A percentile compares a stretch with the other conserved stretches of the same genome.
These are phyloP conservation scores for Biston betularia DNA, from an alignment of 2,888 invertebrate genomes.

Conservation along the genomic window DNA sequence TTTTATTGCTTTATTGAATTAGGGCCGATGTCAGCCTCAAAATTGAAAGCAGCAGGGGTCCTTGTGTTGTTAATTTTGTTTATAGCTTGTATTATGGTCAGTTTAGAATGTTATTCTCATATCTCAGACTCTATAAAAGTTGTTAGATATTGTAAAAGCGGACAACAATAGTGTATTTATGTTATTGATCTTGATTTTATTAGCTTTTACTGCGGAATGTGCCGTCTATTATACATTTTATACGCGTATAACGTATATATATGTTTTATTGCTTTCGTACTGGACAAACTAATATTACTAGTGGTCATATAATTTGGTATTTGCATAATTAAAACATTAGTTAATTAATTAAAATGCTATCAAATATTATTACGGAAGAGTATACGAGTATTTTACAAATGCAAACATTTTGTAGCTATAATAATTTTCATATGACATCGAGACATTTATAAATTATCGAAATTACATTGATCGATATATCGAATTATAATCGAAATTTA, in stretches of 20 bases:
- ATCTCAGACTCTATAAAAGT: constrained; percentile 78
- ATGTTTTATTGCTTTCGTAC: constrained; percentile 48
- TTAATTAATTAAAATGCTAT: constrained; percentile 48
- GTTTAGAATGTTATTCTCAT: constrained; percentile 81
- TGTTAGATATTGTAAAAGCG: constrained; percentile 73
- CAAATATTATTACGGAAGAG: constrained; percentile 35
- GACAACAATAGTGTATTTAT: constrained; percentile 80
- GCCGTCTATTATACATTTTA: constrained; percentile 49
- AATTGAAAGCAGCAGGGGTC: constrained; percentile 84
- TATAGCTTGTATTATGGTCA: constrained; percentile 84
- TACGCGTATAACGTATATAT: constrained; percentile 36
- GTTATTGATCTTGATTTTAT: constrained; percentile 81
- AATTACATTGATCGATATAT: too few relatives aligned
- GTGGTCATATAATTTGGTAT: constrained; percentile 30
- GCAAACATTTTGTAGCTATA: neutral
- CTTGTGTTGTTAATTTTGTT: constrained; percentile 86
- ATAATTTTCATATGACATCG: neutral
- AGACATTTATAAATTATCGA: too few relatives aligned
- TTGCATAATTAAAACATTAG: constrained; percentile 42
- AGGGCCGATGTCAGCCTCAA: constrained; percentile 84
- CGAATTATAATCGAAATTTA: neutral
- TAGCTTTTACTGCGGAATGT: constrained; percentile 53
- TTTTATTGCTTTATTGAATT: constrained; percentile 87
- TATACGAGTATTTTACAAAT: neutral
- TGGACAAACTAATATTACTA: constrained; percentile 36